Base-by-base conservation (phyloP, 2,888 invertebrate genomes). In the Stenurella melanura region DNA sequence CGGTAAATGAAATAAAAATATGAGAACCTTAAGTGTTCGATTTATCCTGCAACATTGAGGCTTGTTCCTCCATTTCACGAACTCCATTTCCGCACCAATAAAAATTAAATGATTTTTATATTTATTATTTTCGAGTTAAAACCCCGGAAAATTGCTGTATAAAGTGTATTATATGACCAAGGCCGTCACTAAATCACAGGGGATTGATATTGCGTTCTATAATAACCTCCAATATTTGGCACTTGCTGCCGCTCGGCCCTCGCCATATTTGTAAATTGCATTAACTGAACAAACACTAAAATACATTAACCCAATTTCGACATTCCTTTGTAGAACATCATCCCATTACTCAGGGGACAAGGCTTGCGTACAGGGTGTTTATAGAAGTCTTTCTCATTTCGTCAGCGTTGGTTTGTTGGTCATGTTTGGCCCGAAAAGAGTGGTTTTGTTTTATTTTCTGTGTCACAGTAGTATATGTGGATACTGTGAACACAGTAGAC, bases 231-330 rank as follows among this genome's bases (percentile, higher is more conserved):
- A n/a, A 50, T 50, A 18, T 42, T 17, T 38, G 42, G 42, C 64
- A n/a, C 17, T 17, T 38, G 42, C 17, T 7, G 1, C 10, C 56
- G 67, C n/a, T n/a, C n/a, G n/a, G n/a, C 17, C 26, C n/a, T n/a
- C 54, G 54, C 67, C 67, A 72, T 63, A 67, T 68, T 72, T 60
- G 56, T 21, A 18, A 71, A 76, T 76, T 68, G 73, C 64, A 73
- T 73, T 71, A 69, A 57, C 61, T 63, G 76, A 69, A 63, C 76
- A 76, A 76, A 76, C 76, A 68, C 18, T 57, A 19, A 63, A 73
- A 69, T 56, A 73, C 73, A 76, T 76, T 76, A 76, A 69, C 64
- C 76, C 68, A 69, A 76, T 76, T 73, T 69, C 63, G 50, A 50
- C 34, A 56, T 54, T 30, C 64, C 69, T 74, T 74, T 70, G 69